phyloP scores from a whole-genome alignment of 53 echinoderm and acorn worm species.

The Stichopus horrens region DNA sequence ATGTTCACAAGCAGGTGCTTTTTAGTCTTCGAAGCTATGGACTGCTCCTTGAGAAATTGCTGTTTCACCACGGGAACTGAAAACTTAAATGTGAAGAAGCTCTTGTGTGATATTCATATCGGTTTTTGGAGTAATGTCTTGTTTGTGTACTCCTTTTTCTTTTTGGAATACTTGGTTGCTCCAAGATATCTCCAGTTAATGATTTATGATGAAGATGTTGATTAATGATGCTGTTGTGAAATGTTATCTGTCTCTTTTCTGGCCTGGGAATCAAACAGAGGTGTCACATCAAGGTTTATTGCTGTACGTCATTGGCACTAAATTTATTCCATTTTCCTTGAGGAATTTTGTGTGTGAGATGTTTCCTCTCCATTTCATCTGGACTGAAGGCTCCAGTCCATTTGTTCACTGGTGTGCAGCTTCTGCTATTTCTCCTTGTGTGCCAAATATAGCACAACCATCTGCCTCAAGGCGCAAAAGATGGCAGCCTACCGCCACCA shows the following conservation, averaged over 20 bases:
- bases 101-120: background rate
- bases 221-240: background rate
- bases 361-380: background rate
- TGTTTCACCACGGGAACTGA: too few species aligned
- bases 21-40: too few species aligned
- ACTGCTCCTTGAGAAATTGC: too few species aligned
- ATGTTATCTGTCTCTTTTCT: background rate
- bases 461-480: too few species aligned
- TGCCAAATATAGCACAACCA: too few species aligned
- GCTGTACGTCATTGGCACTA: background rate
- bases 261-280: background rate
- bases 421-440: too few species aligned
- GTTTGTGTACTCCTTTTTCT: background rate
- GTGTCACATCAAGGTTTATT: background rate
- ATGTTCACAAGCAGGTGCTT: too few species aligned
- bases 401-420: too few species aligned
- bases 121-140: background rate
- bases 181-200: background rate
- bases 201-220: background rate
- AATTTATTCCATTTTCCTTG: background rate
- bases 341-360: background rate
- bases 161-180: too few species aligned
- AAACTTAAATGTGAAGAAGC: too few species aligned
- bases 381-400: too few species aligned
- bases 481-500: too few species aligned